Percentiles rank a stretch among this genome's conserved stretches.
phyloP scores from a whole-genome alignment of 2,888 invertebrate species.

The Platycheirus albimanus region DNA sequence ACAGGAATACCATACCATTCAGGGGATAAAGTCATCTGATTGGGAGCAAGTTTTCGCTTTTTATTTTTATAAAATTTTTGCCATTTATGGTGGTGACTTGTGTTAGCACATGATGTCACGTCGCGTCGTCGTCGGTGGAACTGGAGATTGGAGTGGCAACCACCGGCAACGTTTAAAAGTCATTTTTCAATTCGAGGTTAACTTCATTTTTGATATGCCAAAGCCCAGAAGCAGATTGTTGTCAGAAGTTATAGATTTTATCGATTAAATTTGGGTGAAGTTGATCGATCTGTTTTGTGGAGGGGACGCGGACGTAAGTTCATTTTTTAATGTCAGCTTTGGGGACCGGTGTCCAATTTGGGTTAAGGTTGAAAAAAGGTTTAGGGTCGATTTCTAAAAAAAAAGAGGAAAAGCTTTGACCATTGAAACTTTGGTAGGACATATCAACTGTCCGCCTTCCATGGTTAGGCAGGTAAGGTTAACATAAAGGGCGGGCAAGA shows the following conservation, averaged over 20 bases:
- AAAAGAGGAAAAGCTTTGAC: no score
- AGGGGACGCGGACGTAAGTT: no score
- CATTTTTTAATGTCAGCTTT: neutral
- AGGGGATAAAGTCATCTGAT: neutral
- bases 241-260: neutral
- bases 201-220: conserved; percentile 4
- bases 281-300: neutral
- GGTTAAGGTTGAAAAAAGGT: no score
- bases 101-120: no score
- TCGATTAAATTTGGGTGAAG: neutral
- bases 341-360: neutral
- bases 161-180: conserved; percentile 11
- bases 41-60: conserved; percentile 15
- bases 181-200: no score
- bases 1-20: neutral
- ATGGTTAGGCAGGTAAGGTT: no score
- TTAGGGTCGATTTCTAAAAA: no score
- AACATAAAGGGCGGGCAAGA: no score
- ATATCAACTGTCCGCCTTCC: no score
- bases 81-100: conserved; percentile 22
- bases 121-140: no score
- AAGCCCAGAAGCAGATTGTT: conserved; percentile 6
- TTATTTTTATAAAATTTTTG: conserved; percentile 11
- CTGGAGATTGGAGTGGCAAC: no score
- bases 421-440: no score